Base-by-base conservation (phyloP, 2,888 invertebrate genomes). In the Lissonota sp. region DNA sequence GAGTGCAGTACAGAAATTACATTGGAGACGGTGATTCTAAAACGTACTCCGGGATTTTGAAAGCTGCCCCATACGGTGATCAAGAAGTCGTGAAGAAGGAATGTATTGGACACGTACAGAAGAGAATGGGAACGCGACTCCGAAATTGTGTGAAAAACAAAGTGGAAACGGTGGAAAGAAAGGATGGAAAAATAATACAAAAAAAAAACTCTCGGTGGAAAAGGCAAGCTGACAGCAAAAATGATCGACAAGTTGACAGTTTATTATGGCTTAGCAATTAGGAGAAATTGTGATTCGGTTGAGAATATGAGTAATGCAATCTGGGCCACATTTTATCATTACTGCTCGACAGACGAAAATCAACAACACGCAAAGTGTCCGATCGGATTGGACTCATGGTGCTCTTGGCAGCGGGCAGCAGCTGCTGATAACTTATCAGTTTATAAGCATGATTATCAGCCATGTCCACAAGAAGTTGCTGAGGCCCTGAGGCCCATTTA, bases 1-100 rank as follows among this genome's bases (percentile, higher is more conserved):
- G 44, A 55, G 73, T 73, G 42, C 63, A 37, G 40, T 73, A 63
- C 49, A 73, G 26, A 73, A 73, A 63, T 57, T 73, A 73, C 64
- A 63, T 64, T 37, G 63, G 64, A 42, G 64, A 73, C 55, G 64
- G 42, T 64, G 64, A 73, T 10, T 73, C 64, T 8, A 73, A 73
- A 73, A 73, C 73, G 44, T 63, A 73, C 57, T 63, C 53, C 1
- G 39, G 72, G 63, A 86, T 79, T 57, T 93, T 94, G 83, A 95
- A 95, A 76, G 95, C 95, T 7, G 94, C 96, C 0, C 92, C 66
- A 14, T 66, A 64, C 49, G 64, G 64, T 66, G 66, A 53, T 51
- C 53, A 66, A 51, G 64, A 12, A 7, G 37, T 82, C 12, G 63
- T 26, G 7, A 76, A 79, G n/a, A 82, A 72, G 79, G 78, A 79